Percentiles rank a stretch among this genome's conserved stretches.
Conservation (phyloP, 2,888 invertebrate genomes). For the Cistogaster globosa region DNA sequence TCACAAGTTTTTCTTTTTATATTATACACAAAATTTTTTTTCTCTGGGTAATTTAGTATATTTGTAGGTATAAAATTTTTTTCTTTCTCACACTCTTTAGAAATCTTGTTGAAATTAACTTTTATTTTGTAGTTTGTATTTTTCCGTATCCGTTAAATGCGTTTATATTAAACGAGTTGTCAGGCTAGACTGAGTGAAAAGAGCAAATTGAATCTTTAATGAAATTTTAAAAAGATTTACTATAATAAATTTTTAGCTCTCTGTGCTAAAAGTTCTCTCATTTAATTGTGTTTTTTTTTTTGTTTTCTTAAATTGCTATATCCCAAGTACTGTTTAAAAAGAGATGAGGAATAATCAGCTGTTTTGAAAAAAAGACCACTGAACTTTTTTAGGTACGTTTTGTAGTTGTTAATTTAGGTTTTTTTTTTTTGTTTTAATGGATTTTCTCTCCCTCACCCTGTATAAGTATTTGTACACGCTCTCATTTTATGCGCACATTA, state of each 20-base stretch:
- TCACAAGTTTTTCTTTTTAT: constrained; percentile 60
- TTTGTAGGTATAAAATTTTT: constrained; percentile 42
- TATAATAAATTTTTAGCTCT: constrained; percentile 5
- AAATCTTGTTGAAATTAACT: constrained; percentile 35
- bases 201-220: constrained; percentile 50
- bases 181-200: constrained; percentile 71
- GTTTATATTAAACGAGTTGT: constrained; percentile 70
- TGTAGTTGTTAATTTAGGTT: background rate
- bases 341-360: constrained; percentile 51
- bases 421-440: constrained; percentile 16
- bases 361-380: constrained; percentile 48
- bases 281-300: background rate
- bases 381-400: constrained; percentile 53
- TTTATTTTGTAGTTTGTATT: constrained; percentile 37
- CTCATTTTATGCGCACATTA: constrained; percentile 11
- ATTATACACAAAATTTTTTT: constrained; percentile 66
- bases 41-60: constrained; percentile 59
- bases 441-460: background rate
- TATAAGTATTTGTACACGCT: background rate
- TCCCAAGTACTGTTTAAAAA: constrained; percentile 10
- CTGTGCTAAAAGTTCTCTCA: background rate
- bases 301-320: too few relatives aligned
- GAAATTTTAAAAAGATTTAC: constrained; percentile 3
- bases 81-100: constrained; percentile 62
- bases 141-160: constrained; percentile 50